Percentiles rank a stretch among this genome's conserved stretches.
These are phyloP conservation scores for Teleogryllus oceanicus DNA, from an alignment of 2,888 invertebrate genomes.

Conservation along the genomic window DNA sequence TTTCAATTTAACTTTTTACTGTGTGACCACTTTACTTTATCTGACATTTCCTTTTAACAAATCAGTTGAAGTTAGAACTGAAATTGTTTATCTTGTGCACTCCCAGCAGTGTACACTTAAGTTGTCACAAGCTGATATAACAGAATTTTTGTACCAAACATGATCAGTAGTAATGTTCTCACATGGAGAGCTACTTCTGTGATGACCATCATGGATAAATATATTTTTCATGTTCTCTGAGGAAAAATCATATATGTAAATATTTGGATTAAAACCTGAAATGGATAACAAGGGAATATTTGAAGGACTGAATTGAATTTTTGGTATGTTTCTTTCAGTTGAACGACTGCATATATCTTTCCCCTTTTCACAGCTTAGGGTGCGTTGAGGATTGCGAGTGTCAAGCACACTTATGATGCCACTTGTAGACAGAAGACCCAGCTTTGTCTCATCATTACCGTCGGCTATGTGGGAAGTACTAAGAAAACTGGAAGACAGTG, in stretches of 20 bases:
- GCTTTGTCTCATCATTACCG: not conserved
- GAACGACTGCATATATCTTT: not conserved
- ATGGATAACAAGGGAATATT: conserved; percentile 12
- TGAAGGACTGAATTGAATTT: conserved; percentile 18
- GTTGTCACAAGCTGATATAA: conserved; percentile 29
- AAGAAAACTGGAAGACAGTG: not conserved
- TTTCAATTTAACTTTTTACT: too few relatives aligned
- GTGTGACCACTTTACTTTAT: too few relatives aligned
- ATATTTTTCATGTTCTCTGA: conserved; percentile 21
- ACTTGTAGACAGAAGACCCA: conserved; percentile 21
- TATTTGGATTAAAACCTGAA: conserved; percentile 31
- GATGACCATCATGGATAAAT: conserved; percentile 31
- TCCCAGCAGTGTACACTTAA: conserved; percentile 29
- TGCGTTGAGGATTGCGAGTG: not conserved
- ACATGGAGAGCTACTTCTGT: not conserved
- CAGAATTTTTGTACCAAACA: conserved; percentile 23
- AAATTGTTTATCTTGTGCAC: not conserved
- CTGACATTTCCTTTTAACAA: not conserved
- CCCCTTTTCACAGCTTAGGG: conserved; percentile 4
- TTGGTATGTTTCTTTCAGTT: not conserved
- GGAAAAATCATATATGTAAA: conserved; percentile 26
- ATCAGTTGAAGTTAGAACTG: not conserved
- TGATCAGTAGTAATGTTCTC: conserved; percentile 22
- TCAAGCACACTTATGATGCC: conserved; percentile 23
- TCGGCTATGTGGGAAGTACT: not conserved